Evolutionary conservation across 2,113 vertebrate species (phyloP).

Genomic region (Gorsachius goisagi): DNA sequence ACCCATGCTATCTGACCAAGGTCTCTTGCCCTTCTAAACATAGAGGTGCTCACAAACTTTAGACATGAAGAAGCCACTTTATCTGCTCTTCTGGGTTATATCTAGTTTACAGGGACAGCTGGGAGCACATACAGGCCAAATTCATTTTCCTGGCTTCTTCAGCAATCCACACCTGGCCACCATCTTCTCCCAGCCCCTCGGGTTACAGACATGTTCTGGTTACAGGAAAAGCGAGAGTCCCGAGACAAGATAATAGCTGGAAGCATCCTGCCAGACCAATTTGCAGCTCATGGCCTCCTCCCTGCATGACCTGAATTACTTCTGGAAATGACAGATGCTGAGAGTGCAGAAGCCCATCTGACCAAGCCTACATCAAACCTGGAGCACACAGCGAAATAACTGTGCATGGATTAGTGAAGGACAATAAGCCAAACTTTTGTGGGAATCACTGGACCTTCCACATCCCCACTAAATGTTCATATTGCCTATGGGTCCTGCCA

Average conservation of each 20-base stretch:
- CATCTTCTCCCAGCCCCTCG: background rate
- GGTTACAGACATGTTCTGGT: background rate
- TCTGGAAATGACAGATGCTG: slow-evolving; percentile 20
- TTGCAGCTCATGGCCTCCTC: background rate
- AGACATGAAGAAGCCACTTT: background rate
- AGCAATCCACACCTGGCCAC: background rate
- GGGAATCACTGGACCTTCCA: background rate
- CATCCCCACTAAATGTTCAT: background rate
- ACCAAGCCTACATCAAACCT: background rate
- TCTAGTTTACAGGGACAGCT: background rate
- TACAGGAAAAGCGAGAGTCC: background rate
- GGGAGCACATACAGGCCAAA: background rate
- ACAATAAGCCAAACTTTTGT: background rate
- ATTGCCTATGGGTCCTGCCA: background rate
- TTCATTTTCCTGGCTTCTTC: background rate
- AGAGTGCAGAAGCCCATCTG: background rate
- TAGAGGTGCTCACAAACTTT: background rate
- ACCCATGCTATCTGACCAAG: background rate
- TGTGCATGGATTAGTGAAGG: slow-evolving; percentile 1
- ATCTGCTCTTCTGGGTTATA: background rate
- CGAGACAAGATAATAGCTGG: background rate
- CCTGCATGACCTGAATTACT: background rate
- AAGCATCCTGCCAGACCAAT: background rate
- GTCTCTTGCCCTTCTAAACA: background rate
- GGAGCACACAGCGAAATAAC: background rate